Base-by-base conservation (phyloP, 2,113 vertebrate species). In the Notothenia coriiceps region DNA sequence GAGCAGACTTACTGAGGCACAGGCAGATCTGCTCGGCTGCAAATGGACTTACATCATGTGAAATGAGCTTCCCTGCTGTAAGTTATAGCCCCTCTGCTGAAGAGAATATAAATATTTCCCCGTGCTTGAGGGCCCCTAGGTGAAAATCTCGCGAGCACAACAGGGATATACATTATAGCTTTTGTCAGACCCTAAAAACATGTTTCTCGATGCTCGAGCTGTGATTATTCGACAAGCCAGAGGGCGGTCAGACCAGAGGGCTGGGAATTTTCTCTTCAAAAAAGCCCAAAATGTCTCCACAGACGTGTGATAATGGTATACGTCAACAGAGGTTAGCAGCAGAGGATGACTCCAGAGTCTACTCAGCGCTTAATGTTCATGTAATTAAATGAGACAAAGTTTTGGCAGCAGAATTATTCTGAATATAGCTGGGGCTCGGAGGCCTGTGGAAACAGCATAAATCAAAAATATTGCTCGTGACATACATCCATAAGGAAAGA, bases 141-240 rank as follows among this genome's bases (percentile, higher is more conserved):
- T 86, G 70, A 66, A 83, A 90, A 62, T 78, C 83, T 66, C 64
- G 82, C 14, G 29, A 78, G 74, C 74, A 81, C 86, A 85, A 85
- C 87, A 80, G 88, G 77, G 81, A 86, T 74, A 80, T 83, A 82
- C 66, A 80, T 91, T 86, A 91, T 69, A 59, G 80, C 69, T 83
- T 82, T 78, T 87, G 86, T 88, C 89, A 84, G 78, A 72, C 63
- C 80, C 71, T 91, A 91, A 90, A 91, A 82, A 64, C 82, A 67
- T 52, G 78, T 68, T 87, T 78, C 73, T 80, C 50, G 69, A 88
- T 81, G 75, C 65, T 77, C 84, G 76, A 9, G 76, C 80, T 73
- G 81, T 82, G 81, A 88, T 90, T 85, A 90, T 86, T 72, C 61
- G 79, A 79, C 25, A 1, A 56, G 70, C 67, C 79, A 57, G 70